Conservation (phyloP, 2,113 vertebrate genomes). For the Ophthalmolycus amberensis region DNA sequence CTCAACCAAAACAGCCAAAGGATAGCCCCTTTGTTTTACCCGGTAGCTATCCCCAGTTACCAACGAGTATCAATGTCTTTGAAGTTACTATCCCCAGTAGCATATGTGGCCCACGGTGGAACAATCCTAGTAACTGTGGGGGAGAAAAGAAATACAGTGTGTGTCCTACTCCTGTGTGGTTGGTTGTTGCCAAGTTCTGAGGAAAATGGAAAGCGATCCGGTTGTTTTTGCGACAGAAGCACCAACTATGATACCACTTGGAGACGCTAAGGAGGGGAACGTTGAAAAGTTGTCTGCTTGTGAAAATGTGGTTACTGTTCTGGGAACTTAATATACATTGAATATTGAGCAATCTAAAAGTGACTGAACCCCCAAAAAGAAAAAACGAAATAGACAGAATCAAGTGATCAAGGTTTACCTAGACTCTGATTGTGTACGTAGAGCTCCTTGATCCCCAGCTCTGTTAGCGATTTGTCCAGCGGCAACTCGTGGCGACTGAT, state of each 20-base stretch:
- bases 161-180: not conserved
- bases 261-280: not conserved
- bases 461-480: conserved; percentile 88
- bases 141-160: not conserved
- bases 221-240: not conserved
- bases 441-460: conserved; percentile 92
- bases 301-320: too few species aligned
- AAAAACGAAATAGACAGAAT: not conserved
- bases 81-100: not conserved
- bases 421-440: conserved; percentile 91
- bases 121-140: not conserved
- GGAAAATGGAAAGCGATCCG: not conserved
- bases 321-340: not conserved
- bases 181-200: not conserved
- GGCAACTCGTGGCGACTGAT: conserved; percentile 89
- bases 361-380: not conserved
- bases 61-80: not conserved
- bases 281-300: too few species aligned
- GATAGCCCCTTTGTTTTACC: too few species aligned
- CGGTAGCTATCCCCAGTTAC: too few species aligned
- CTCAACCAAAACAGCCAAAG: too few species aligned
- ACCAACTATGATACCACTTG: not conserved
- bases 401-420: conserved; percentile 82
- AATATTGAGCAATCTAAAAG: not conserved
- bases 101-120: not conserved